Base-by-base conservation (phyloP, 2,797 vertebrate genomes). In the Anolis apletophallus region DNA sequence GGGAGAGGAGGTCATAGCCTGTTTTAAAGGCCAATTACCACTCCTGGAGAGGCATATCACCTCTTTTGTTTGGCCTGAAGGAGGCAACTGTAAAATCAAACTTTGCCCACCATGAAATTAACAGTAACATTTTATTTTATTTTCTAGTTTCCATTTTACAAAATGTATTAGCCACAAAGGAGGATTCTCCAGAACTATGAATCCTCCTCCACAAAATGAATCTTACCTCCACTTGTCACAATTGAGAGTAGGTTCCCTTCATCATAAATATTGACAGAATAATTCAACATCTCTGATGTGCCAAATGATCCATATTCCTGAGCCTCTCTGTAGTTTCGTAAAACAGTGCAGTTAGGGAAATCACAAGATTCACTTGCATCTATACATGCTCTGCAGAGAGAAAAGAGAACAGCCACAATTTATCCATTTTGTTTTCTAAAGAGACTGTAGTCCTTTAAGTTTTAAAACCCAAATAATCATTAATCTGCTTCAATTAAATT, bases 241-340 rank as follows among this genome's bases (percentile, higher is more conserved):
- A 99, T 98, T 86, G 98, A 99, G 88, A 99, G 98, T 3, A 98
- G 97, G 93, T 98, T 99, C 81, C 98, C 99, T 64, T 99, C 98
- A 73, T 99, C 99, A 50, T 99, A 99, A 93, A 99, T 97, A 90
- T 99, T 99, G 14, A 99, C 93, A 1, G 99, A 99, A 92, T 99
- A 99, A 95, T 99, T 99, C 19, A 99, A 94, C 99, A 99, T 99
- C 93, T 99, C 99, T 1, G 98, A 97, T 68, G 97, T 97, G 91
- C 99, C 98, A 87, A 99, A 97, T 2, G 98, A 98, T 81, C 98
- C 97, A 26, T 98, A 98, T 88, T 99, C 98, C 86, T 99, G 98
- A 9, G 95, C 95, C 89, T 99, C 99, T 96, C 90, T 97, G 95
- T 99, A 99, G 79, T 97, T 97, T 91, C 97, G 96, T 89, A 99